These are phyloP conservation scores for Ptychadena robeensis DNA, from an alignment of 2,797 vertebrate species.

Conservation along the genomic window DNA sequence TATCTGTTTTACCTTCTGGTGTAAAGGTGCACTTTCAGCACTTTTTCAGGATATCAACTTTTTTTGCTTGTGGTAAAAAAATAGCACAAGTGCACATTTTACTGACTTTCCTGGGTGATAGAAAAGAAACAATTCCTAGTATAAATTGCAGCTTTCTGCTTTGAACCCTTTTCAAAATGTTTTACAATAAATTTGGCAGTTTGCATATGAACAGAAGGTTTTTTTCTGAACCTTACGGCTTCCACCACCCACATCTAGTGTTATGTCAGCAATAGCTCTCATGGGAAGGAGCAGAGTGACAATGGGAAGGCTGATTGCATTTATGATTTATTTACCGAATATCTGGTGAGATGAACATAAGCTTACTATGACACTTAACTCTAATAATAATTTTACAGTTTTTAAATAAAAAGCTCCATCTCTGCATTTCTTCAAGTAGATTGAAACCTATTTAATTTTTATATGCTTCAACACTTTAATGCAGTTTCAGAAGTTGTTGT, in stretches of 20 bases:
- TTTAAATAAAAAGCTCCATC: neutral
- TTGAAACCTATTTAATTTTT: neutral
- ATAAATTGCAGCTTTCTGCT: constrained; percentile 26
- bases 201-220: constrained; percentile 62
- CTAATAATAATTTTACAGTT: neutral
- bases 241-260: constrained; percentile 50
- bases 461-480: too few relatives aligned
- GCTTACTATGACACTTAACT: neutral
- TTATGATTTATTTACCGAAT: constrained; percentile 15
- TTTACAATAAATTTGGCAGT: constrained; percentile 62
- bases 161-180: constrained; percentile 58
- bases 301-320: constrained; percentile 16
- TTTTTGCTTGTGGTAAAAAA: neutral
- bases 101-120: constrained; percentile 27
- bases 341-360: neutral
- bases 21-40: constrained; percentile 15
- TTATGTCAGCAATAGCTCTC: constrained; percentile 57
- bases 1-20: neutral
- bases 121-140: constrained; percentile 22
- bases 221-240: constrained; percentile 59
- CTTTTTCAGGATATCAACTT: constrained; percentile 23
- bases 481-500: too few relatives aligned
- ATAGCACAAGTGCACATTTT: constrained; percentile 17
- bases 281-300: constrained; percentile 23
- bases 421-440: neutral